These are phyloP conservation scores for Patella vulgata DNA, from an alignment of 1,140 invertebrate genomes.

Conservation along the genomic window DNA sequence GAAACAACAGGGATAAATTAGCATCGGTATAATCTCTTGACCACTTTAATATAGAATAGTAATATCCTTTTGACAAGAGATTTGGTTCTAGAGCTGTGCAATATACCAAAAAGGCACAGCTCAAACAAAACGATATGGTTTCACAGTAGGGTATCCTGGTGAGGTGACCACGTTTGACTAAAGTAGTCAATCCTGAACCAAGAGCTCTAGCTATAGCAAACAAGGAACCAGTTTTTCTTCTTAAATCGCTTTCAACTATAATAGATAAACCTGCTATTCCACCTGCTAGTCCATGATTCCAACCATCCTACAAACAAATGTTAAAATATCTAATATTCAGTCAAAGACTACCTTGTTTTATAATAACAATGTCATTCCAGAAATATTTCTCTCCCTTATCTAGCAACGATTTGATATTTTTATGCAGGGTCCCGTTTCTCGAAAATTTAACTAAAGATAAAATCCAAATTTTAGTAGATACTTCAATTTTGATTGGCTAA, in stretches of 20 bases:
- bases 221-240: constrained; percentile 44
- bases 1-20: constrained; percentile 37
- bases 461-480: too few relatives aligned
- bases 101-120: constrained; percentile 45
- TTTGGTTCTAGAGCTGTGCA: constrained; percentile 44
- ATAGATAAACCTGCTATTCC: constrained; percentile 51
- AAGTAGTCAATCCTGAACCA: constrained; percentile 46
- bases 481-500: too few relatives aligned
- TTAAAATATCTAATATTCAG: too few relatives aligned
- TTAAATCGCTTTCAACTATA: constrained; percentile 35
- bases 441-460: too few relatives aligned
- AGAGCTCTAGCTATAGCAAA: constrained; percentile 53
- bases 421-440: too few relatives aligned
- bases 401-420: too few relatives aligned
- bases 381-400: too few relatives aligned
- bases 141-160: constrained; percentile 45
- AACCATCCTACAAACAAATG: constrained; percentile 46
- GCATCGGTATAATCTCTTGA: constrained; percentile 52
- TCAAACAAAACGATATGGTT: constrained; percentile 44
- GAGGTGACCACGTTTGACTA: constrained; percentile 40
- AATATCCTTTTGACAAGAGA: constrained; percentile 46
- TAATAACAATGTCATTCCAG: too few relatives aligned
- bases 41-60: constrained; percentile 54
- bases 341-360: too few relatives aligned
- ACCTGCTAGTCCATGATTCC: constrained; percentile 50